Evolutionary conservation across 2,113 vertebrate species (phyloP).

Genomic region (Lepus americanus): DNA sequence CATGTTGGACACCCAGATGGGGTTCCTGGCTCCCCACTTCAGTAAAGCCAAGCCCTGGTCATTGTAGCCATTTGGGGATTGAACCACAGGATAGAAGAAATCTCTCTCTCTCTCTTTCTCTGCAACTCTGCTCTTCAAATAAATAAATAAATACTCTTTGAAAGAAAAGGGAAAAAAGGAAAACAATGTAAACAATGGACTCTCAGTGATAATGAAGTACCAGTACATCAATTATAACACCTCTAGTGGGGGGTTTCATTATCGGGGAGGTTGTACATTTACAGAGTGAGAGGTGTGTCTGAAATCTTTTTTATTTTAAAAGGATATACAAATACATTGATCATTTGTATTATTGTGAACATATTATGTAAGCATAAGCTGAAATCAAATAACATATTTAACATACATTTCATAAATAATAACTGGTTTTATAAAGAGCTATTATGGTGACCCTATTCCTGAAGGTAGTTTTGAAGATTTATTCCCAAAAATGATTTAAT

Average conservation of each 20-base stretch:
- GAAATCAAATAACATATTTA: not conserved
- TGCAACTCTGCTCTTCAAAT: too few species aligned
- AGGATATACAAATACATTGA: not conserved
- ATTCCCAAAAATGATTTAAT: not conserved
- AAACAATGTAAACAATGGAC: not conserved
- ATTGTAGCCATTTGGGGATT: too few species aligned
- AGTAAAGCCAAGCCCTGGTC: too few species aligned
- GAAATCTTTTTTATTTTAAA: not conserved
- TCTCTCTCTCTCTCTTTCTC: too few species aligned
- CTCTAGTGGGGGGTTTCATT: not conserved
- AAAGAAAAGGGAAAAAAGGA: rapidly evolving
- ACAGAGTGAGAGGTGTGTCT: too few species aligned
- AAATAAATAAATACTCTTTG: too few species aligned
- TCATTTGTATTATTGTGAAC: not conserved
- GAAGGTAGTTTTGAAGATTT: not conserved
- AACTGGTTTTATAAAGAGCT: not conserved
- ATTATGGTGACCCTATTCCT: not conserved
- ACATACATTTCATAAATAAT: not conserved
- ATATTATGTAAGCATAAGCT: not conserved
- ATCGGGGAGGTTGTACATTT: not conserved
- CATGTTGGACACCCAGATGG: too few species aligned
- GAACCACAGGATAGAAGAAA: too few species aligned
- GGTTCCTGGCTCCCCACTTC: too few species aligned
- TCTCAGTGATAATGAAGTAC: not conserved
- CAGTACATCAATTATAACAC: not conserved